phyloP scores from a whole-genome alignment of 1,140 invertebrate species.

The Thaumatotibia leucotreta region DNA sequence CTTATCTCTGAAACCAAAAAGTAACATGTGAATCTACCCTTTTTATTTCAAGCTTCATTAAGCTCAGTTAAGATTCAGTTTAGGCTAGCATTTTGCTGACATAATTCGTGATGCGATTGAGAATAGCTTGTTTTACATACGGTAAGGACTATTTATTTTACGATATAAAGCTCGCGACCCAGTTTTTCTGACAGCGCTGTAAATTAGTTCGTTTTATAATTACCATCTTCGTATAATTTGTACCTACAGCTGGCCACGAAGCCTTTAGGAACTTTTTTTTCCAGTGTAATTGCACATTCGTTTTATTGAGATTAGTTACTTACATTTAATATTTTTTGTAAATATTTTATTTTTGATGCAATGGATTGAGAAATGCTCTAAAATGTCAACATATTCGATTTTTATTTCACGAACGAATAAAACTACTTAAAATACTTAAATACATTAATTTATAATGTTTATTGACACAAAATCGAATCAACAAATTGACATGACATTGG shows the following conservation, averaged over 20 bases:
- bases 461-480: no score
- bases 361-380: no score
- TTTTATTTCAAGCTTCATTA: neutral
- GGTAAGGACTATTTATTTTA: neutral
- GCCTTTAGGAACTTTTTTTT: no score
- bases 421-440: no score
- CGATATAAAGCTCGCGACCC: neutral
- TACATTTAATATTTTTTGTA: no score
- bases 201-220: neutral
- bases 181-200: neutral
- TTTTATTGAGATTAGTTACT: no score
- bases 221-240: neutral
- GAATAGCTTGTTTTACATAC: neutral
- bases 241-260: neutral
- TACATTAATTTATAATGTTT: no score
- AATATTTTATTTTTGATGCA: no score
- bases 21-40: neutral
- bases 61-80: neutral
- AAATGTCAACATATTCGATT: no score
- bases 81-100: neutral
- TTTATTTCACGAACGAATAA: no score
- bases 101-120: neutral
- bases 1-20: neutral
- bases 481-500: no score
- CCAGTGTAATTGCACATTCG: no score